Base-by-base conservation (phyloP, 2,797 vertebrate genomes). In the Megaceryle alcyon region DNA sequence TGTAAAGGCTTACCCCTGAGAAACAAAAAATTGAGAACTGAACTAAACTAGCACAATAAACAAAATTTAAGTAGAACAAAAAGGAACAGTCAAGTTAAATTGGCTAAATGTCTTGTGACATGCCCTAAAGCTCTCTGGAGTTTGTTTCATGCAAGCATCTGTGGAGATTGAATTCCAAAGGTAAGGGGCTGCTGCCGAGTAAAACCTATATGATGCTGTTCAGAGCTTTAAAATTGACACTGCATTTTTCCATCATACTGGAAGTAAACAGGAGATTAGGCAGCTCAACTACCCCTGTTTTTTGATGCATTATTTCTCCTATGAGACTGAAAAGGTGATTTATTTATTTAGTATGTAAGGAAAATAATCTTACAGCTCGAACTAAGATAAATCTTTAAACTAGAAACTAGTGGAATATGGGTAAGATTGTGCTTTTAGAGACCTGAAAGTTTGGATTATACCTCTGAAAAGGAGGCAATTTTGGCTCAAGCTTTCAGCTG, bases 301-400 rank as follows among this genome's bases (percentile, higher is more conserved):
- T 86, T 88, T 86, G 14, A 51, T 88, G 26, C 25, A 25, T 48
- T 82, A 2, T 23, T 70, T 61, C n/a, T 87, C 33, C 3, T 0
- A 2, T 70, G 59, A 86, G n/a, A 29, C 28, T 78, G 35, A 60
- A 86, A 83, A 81, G 10, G 25, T 71, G 37, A 12, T 21, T 29
- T n/a, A 49, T 12, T 37, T 26, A 28, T 76, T 77, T 39, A 37
- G 11, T 48, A 39, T 49, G 11, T 54, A 68, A 93, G 72, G n/a
- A 35, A 77, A 75, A 31, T 70, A 81, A 53, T 83, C 31, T 70
- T 86, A 54, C 29, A 87, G n/a, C 56, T 84, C 22, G 8, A 93
- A 68, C 15, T 81, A 76, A 92, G 48, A 85, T 71, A 92, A 86
- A 90, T 86, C 79, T 86, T 90, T 95, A 57, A 95, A 87, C 21